A percentile compares a stretch with the other conserved stretches of the same genome.
phyloP scores from a whole-genome alignment of 2,797 vertebrate species.

The Cossypha caffra region DNA sequence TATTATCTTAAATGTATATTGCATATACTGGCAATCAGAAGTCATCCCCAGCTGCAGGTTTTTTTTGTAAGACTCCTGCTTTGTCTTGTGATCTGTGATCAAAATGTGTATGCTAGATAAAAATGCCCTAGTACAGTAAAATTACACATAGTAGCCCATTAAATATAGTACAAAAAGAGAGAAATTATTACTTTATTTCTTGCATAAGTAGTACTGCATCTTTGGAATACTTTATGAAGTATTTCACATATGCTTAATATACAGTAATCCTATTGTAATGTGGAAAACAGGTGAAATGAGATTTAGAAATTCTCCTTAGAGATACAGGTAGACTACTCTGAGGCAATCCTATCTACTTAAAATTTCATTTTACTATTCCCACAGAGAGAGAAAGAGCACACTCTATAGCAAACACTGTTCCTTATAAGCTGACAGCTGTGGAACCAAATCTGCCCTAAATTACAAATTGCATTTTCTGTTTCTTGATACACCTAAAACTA shows the following conservation, averaged over 20 bases:
- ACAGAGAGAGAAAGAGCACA: neutral
- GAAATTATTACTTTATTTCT: neutral
- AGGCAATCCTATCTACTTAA: slow-evolving; percentile 18
- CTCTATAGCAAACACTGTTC: neutral
- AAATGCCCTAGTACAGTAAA: neutral
- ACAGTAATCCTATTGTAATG: neutral
- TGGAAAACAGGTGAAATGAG: neutral
- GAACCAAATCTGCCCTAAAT: slow-evolving; percentile 7
- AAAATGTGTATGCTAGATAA: neutral
- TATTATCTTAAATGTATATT: neutral
- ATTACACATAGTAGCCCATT: neutral
- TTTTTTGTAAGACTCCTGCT: neutral
- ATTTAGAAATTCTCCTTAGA: neutral
- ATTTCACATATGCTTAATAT: neutral
- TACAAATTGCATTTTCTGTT: slow-evolving; percentile 1
- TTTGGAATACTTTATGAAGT: neutral
- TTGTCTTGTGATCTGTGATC: neutral
- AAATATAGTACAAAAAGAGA: neutral
- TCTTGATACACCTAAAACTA: neutral
- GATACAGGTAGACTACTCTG: neutral
- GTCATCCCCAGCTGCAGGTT: neutral
- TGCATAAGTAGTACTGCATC: neutral
- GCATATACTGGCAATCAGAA: neutral
- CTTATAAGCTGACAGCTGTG: neutral
- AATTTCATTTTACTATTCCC: neutral